These are phyloP conservation scores for Montipora cactus DNA, from an alignment of 64 coral and sea anemone genomes.

Conservation along the genomic window DNA sequence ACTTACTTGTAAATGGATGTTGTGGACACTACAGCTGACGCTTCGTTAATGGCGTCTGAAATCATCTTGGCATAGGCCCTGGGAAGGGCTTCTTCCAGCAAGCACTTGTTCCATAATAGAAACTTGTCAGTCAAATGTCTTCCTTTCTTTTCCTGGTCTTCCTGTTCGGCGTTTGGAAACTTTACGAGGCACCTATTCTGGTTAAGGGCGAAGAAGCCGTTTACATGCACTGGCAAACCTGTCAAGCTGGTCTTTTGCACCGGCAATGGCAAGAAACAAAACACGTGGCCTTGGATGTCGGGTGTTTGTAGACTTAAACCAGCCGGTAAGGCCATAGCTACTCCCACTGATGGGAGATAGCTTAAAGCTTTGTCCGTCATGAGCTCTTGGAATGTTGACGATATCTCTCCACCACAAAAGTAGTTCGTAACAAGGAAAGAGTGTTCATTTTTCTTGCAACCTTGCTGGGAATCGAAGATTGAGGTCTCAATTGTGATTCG, in stretches of 20 bases:
- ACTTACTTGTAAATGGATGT: constrained; percentile 12
- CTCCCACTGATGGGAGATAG: constrained; percentile 81
- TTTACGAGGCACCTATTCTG: constrained; percentile 92
- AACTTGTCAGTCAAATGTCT: constrained; percentile 74
- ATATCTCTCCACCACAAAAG: constrained; percentile 55
- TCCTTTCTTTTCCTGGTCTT: constrained; percentile 1
- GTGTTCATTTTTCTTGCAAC: neutral
- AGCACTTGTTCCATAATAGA: constrained; percentile 80
- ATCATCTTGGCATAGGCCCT: constrained; percentile 76
- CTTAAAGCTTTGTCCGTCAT: constrained; percentile 58
- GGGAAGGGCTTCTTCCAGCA: constrained; percentile 76
- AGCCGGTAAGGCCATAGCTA: constrained; percentile 26
- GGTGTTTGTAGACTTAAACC: neutral
- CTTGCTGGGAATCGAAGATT: neutral
- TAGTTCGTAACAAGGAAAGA: constrained; percentile 79
- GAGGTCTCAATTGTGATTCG: constrained; percentile 58
- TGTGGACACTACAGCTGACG: neutral
- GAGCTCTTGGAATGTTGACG: constrained; percentile 46
- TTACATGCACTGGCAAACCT: constrained; percentile 94
- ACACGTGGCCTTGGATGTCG: constrained; percentile 42
- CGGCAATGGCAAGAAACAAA: constrained; percentile 91
- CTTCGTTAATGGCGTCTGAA: constrained; percentile 17
- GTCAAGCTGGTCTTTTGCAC: constrained; percentile 85
- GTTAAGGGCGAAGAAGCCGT: constrained; percentile 91
- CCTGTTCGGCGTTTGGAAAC: constrained; percentile 84